These are phyloP conservation scores for Hybognathus amarus DNA, from an alignment of 2,797 vertebrate species.

Conservation along the genomic window DNA sequence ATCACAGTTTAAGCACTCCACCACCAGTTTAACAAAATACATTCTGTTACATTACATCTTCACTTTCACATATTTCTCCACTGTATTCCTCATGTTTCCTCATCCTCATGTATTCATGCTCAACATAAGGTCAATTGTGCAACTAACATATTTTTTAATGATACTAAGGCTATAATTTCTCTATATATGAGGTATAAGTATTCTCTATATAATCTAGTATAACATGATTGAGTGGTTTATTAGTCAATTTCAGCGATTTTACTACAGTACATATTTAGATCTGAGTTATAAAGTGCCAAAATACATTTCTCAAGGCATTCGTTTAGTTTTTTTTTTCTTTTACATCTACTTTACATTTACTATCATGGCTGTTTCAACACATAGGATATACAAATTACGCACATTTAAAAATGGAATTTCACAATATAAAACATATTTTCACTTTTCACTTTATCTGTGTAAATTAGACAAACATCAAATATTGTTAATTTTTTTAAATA, in stretches of 20 bases:
- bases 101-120: neutral
- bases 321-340: slow-evolving; percentile 6
- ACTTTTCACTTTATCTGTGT: slow-evolving; percentile 1
- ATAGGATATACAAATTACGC: slow-evolving; percentile 8
- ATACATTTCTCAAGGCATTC: slow-evolving; percentile 47
- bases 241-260: neutral
- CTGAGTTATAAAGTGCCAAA: slow-evolving; percentile 31
- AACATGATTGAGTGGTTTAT: slow-evolving; percentile 7
- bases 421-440: slow-evolving; percentile 8
- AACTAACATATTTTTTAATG: neutral
- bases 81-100: neutral
- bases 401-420: neutral
- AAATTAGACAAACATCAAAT: slow-evolving; percentile 29
- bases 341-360: neutral
- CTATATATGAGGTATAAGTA: neutral
- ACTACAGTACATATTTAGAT: slow-evolving; percentile 26
- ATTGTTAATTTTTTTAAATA: slow-evolving; percentile 9
- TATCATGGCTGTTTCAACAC: neutral
- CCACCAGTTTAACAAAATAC: slow-evolving; percentile 61
- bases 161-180: slow-evolving; percentile 9
- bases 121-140: slow-evolving; percentile 4
- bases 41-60: slow-evolving; percentile 32
- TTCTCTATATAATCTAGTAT: neutral
- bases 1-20: slow-evolving; percentile 50
- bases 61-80: slow-evolving; percentile 1